Evolutionary conservation across 1,140 invertebrate genomes (phyloP), one percentile per base, ranked within the genome.

Genomic region (Chrysomallon squamiferum): DNA sequence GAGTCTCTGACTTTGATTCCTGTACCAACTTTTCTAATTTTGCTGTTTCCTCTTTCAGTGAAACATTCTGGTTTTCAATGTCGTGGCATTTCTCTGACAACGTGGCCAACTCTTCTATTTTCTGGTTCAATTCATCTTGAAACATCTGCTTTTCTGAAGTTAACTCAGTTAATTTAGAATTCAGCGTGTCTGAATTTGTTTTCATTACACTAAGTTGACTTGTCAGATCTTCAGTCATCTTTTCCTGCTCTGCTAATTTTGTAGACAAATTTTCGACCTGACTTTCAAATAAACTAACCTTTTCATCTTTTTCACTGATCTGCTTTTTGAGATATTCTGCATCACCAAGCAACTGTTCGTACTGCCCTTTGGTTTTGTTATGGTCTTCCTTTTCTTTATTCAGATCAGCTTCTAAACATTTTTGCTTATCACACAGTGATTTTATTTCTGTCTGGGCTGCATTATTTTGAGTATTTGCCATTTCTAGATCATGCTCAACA

Each of bases 101-200:
- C 2, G 52, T 11, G 30, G 47, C 52, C 25, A 62, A 35, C 13
- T 41, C 57, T 11, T 35, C 15, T n/a, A 50, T 33, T 22, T 68
- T 68, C 33, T 68, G 50, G 30, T 49, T 32, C n/a, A 68, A 41
- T 29, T 22, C 54, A 27, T 25, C 57, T 22, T 59, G 3, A 35
- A 62, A 33, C 22, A 30, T 45, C 49, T 66, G 43, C 2, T 38
- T 18, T 49, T 66, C 43, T 22, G 54, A 41, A 49, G 15, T 4
- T 62, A 27, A 15, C 35, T 32, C 30, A 27, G 30, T 32, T 58
- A 9, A 33, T n/a, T 30, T 22, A 15, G 56, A n/a, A 2, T 33
- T 30, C 13, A 29, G 7, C n/a, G 29, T 30, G 25, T 54, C 29
- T 54, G 25, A 27, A 54, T 18, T 27, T 54, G 22, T 30, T 30